Conservation (phyloP, 2,113 vertebrate genomes). For the Prietella phreatophila region DNA sequence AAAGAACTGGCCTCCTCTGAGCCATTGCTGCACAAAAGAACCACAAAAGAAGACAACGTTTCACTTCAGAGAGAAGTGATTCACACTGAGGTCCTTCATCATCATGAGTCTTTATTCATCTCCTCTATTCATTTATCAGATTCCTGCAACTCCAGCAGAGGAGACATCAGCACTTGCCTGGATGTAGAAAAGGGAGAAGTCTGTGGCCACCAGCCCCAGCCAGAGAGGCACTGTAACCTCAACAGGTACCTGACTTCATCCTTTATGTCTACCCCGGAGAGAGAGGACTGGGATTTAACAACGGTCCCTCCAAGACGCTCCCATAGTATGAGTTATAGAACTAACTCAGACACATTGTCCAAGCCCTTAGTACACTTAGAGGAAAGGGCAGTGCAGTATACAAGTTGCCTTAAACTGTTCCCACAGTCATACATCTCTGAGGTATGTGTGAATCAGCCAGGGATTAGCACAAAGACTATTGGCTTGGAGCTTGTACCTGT, state of each 20-base stretch:
- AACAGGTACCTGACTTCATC: conserved; percentile 69
- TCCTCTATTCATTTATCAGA: conserved; percentile 68
- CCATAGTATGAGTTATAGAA: conserved; percentile 71
- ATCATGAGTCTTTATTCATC: conserved; percentile 64
- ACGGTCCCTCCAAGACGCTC: conserved; percentile 46
- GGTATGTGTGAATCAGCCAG: conserved; percentile 65
- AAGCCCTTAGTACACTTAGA: conserved; percentile 28
- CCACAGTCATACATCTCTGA: conserved; percentile 55
- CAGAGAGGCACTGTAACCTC: conserved; percentile 61
- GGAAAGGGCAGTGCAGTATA: not conserved
- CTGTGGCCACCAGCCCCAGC: conserved; percentile 53
- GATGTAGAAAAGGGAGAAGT: conserved; percentile 49
- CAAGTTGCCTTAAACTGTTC: fast-evolving
- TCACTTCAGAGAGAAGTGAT: conserved; percentile 58
- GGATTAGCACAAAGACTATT: conserved; percentile 57
- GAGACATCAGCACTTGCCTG: conserved; percentile 54
- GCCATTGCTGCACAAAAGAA: conserved; percentile 65
- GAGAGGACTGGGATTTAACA: conserved; percentile 21
- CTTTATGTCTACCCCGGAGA: conserved; percentile 39
- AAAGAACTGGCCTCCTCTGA: conserved; percentile 75
- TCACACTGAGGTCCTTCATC: conserved; percentile 68
- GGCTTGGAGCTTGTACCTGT: conserved; percentile 55
- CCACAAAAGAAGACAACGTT: conserved; percentile 54
- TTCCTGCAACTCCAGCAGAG: conserved; percentile 64
- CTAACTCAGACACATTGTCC: conserved; percentile 51